These are phyloP conservation scores for Siphamia tubifer DNA, from an alignment of 2,113 vertebrate genomes.

Conservation along the genomic window DNA sequence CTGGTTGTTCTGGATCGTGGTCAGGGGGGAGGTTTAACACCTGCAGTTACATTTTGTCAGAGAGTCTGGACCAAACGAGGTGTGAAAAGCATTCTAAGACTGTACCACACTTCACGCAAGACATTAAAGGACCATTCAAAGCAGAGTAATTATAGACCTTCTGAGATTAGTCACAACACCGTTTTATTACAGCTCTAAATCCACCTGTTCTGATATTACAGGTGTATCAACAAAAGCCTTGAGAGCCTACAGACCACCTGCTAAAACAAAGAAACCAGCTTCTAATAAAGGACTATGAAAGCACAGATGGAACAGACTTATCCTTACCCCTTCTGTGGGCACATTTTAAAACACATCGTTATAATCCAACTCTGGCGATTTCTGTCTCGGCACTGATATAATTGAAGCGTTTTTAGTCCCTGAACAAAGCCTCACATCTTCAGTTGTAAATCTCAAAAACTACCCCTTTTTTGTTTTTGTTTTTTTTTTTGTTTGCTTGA, in stretches of 20 bases:
- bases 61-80: too few relatives aligned
- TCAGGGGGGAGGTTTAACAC: too few relatives aligned
- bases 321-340: too few relatives aligned
- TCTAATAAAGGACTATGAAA: background rate
- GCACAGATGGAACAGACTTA: background rate
- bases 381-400: background rate
- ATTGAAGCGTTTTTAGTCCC: background rate
- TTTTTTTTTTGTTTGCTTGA: too few relatives aligned
- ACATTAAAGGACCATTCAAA: background rate
- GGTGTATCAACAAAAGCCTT: background rate
- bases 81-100: too few relatives aligned
- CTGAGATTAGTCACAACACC: slow-evolving; percentile 1
- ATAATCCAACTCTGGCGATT: slow-evolving; percentile 1
- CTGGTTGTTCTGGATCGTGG: too few relatives aligned
- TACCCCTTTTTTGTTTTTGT: background rate
- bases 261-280: background rate
- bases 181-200: background rate
- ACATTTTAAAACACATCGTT: background rate
- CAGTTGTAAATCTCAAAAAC: background rate
- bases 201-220: background rate
- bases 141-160: slow-evolving; percentile 25
- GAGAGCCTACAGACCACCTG: background rate
- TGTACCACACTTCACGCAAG: background rate
- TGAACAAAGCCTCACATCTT: background rate
- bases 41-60: too few relatives aligned